Percentiles rank a stretch among this genome's conserved stretches.
phyloP scores from a whole-genome alignment of 2,888 invertebrate genomes.

The Margaritifera margaritifera region DNA sequence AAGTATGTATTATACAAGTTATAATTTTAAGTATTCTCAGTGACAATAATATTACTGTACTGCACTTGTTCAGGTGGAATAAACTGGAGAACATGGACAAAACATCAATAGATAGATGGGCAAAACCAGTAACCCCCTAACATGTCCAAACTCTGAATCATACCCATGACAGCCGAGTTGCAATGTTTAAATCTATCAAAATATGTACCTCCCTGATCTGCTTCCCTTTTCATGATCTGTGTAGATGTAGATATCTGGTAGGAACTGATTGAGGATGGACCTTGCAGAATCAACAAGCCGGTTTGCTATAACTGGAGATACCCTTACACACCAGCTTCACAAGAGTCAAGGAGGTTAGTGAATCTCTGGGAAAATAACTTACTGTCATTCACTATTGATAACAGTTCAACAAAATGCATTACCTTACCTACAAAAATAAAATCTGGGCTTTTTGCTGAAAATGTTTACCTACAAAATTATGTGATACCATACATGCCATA shows the following conservation, averaged over 20 bases:
- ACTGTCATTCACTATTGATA: background rate
- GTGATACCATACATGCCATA: no score
- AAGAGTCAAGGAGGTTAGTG: constrained; percentile 8
- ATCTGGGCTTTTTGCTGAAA: no score
- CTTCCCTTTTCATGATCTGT: constrained; percentile 93
- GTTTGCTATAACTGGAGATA: constrained; percentile 94
- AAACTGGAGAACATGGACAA: no score
- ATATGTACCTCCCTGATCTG: constrained; percentile 82
- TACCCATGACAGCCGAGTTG: no score
- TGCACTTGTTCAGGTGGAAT: no score
- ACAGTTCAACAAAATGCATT: background rate
- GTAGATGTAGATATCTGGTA: constrained; percentile 96
- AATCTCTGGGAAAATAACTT: constrained; percentile 4
- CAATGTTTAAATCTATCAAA: background rate
- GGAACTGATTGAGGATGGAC: constrained; percentile 88
- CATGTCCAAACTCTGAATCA: no score
- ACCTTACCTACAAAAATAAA: background rate
- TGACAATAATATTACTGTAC: no score
- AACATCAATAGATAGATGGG: no score
- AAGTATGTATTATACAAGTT: no score
- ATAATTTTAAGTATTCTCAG: no score
- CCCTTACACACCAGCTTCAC: constrained; percentile 81
- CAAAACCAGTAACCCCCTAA: no score
- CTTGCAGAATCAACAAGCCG: constrained; percentile 95
- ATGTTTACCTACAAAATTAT: no score